A percentile compares a stretch with the other conserved stretches of the same genome.
Evolutionary conservation across 2,888 invertebrate species (phyloP).

Genomic region (Macropis europaea): DNA sequence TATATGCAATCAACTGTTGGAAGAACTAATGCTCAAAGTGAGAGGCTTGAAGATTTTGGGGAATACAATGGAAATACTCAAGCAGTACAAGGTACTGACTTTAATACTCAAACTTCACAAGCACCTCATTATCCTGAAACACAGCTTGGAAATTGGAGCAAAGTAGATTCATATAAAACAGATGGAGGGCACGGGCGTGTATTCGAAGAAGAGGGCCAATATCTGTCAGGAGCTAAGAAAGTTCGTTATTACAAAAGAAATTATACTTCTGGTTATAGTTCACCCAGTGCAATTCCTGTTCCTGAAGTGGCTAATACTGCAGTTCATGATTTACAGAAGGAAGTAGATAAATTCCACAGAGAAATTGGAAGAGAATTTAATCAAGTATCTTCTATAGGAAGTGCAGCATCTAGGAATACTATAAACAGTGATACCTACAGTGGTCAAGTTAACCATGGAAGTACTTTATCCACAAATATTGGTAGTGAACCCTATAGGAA

Average conservation of each 20-base stretch:
- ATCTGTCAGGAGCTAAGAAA: constrained; percentile 63
- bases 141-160: constrained; percentile 66
- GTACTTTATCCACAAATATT: constrained; percentile 1
- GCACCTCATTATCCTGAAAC: constrained; percentile 7
- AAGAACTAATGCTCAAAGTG: constrained; percentile 35
- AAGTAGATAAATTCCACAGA: constrained; percentile 38
- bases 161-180: constrained; percentile 68
- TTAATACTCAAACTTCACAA: constrained; percentile 21
- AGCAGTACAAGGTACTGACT: constrained; percentile 12
- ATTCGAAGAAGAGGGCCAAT: constrained; percentile 68
- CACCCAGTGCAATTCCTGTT: constrained; percentile 31
- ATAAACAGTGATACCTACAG: constrained; percentile 25
- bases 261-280: constrained; percentile 68
- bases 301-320: neutral
- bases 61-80: constrained; percentile 45
- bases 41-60: constrained; percentile 65
- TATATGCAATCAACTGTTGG: constrained; percentile 15
- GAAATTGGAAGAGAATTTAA: constrained; percentile 29
- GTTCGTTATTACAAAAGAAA: constrained; percentile 70
- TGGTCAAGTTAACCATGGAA: constrained; percentile 12
- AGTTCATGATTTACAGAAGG: constrained; percentile 19
- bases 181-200: constrained; percentile 67
- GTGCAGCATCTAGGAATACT: constrained; percentile 6
- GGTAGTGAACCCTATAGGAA: constrained; percentile 7
- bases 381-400: constrained; percentile 20